phyloP scores from a whole-genome alignment of 2,888 invertebrate species.

The Tetheella fluctuosa region DNA sequence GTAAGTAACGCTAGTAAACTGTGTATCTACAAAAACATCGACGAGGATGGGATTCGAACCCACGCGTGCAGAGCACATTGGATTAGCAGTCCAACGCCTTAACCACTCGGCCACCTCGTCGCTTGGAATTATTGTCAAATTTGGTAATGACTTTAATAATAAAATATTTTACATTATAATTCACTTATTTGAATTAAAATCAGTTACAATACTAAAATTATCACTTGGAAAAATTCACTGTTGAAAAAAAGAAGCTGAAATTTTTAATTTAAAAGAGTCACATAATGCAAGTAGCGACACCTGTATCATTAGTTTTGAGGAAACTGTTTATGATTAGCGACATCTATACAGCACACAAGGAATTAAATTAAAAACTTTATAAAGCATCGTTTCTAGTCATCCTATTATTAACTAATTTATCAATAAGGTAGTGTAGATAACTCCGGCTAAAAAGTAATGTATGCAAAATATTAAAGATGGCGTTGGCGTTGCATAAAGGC shows the following conservation, averaged over 20 bases:
- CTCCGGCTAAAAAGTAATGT: background rate
- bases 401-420: too few relatives aligned
- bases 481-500: background rate
- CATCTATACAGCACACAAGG: background rate
- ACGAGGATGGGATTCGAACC: constrained; percentile 93
- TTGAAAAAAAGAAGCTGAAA: background rate
- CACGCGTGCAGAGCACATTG: constrained; percentile 94
- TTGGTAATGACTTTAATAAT: constrained; percentile 29
- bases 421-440: too few relatives aligned
- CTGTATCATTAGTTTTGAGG: background rate
- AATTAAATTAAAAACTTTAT: too few relatives aligned
- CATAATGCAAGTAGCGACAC: background rate
- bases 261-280: background rate
- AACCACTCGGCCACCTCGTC: constrained; percentile 94
- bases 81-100: constrained; percentile 94
- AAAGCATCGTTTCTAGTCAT: too few relatives aligned
- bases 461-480: background rate
- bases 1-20: background rate
- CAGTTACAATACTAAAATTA: background rate
- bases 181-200: background rate
- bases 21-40: constrained; percentile 65
- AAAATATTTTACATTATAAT: background rate
- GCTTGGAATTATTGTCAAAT: constrained; percentile 42
- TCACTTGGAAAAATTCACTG: background rate
- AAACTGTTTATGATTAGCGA: constrained; percentile 15